Evolutionary conservation across 2,888 invertebrate genomes (phyloP).

Genomic region (Trachelus tabidus): DNA sequence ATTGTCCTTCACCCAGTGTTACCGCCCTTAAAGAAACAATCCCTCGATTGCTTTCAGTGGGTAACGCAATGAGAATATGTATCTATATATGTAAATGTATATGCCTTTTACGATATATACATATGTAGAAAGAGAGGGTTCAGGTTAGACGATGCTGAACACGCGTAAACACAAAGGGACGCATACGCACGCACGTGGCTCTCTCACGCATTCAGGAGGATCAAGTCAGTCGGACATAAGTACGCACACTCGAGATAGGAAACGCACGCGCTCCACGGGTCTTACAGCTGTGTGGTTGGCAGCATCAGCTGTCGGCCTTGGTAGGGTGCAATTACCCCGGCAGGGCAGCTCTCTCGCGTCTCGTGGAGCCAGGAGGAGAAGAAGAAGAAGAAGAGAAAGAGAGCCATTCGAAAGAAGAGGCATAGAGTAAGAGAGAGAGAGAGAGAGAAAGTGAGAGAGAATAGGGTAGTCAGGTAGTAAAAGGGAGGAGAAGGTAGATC

Average conservation of each 20-base stretch:
- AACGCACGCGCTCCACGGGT: not conserved
- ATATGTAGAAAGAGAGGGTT: too few relatives aligned
- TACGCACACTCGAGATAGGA: not conserved
- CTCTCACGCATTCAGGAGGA: not conserved
- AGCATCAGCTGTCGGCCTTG: constrained; percentile 66
- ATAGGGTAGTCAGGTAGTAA: not conserved
- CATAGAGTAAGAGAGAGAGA: constrained; percentile 7
- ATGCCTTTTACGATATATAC: too few relatives aligned
- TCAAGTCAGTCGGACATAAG: too few relatives aligned
- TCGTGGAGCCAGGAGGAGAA: constrained; percentile 26
- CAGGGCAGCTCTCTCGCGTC: constrained; percentile 33
- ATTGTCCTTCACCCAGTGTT: too few relatives aligned
- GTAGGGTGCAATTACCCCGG: constrained; percentile 65
- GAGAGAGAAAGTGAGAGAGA: not conserved
- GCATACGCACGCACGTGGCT: constrained; percentile 1
- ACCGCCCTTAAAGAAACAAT: too few relatives aligned
- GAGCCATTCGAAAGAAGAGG: constrained; percentile 1
- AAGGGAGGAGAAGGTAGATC: constrained; percentile 23
- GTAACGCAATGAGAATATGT: too few relatives aligned
- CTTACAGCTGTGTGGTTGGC: constrained; percentile 45
- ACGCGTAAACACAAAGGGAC: constrained; percentile 25
- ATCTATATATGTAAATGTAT: too few relatives aligned
- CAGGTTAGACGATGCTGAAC: constrained; percentile 3
- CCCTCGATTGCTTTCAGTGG: too few relatives aligned
- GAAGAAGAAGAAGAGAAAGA: constrained; percentile 9